Evolutionary conservation across 2,888 invertebrate species (phyloP).

Genomic region (Agelastica alni): DNA sequence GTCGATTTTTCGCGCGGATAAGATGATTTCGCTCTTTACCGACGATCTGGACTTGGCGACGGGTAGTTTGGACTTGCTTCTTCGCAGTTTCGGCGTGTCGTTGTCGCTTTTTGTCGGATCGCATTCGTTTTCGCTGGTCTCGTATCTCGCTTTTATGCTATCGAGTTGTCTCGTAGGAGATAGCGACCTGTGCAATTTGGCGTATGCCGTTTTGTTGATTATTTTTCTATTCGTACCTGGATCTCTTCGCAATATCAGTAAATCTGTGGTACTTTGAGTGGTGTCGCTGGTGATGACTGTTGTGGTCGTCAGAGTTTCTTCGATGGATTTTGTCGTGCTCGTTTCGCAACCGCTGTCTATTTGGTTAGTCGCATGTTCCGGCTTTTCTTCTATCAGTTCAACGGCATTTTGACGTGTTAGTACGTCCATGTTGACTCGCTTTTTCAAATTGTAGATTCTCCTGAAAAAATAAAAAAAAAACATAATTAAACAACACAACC

Average conservation of each 20-base stretch:
- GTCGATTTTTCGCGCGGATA: slow-evolving; percentile 17
- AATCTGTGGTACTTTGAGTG: slow-evolving; percentile 27
- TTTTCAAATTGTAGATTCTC: slow-evolving; percentile 16
- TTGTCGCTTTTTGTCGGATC: slow-evolving; percentile 12
- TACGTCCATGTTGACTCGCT: slow-evolving; percentile 21
- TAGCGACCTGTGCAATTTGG: slow-evolving; percentile 41
- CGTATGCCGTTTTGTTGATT: slow-evolving; percentile 42
- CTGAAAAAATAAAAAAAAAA: slow-evolving; percentile 23
- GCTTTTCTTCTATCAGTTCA: slow-evolving; percentile 1
- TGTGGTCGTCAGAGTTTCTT: slow-evolving; percentile 9
- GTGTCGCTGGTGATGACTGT: neutral
- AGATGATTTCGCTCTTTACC: slow-evolving; percentile 34
- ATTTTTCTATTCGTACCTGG: slow-evolving; percentile 35
- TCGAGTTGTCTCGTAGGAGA: slow-evolving; percentile 38
- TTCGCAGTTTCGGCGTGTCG: slow-evolving; percentile 23
- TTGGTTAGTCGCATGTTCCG: slow-evolving; percentile 1
- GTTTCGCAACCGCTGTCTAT: slow-evolving; percentile 25
- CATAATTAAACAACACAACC: no score
- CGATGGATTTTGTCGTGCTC: slow-evolving; percentile 7
- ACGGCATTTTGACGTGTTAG: neutral
- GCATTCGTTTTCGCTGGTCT: slow-evolving; percentile 28
- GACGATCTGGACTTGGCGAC: slow-evolving; percentile 32
- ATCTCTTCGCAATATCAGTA: slow-evolving; percentile 34
- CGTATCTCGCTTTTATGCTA: slow-evolving; percentile 40
- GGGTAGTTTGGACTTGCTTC: slow-evolving; percentile 35